Evolutionary conservation across 2,888 invertebrate species (phyloP), one percentile per base, ranked within the genome.

Genomic region (Orthosia gothica): DNA sequence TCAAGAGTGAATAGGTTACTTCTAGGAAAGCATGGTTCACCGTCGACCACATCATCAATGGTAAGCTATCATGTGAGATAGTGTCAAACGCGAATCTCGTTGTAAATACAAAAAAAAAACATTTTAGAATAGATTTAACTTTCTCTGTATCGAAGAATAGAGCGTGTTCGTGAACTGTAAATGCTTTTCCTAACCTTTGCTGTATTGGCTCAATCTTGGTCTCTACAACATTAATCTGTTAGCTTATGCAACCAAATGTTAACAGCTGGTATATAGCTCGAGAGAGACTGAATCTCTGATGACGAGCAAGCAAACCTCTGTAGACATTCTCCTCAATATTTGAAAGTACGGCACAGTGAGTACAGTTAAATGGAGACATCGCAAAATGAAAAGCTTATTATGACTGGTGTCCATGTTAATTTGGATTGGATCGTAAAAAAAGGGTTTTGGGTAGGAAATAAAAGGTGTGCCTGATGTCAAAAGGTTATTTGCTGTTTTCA

Each of bases 321-420:
- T 2, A n/a, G 11, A 68, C n/a, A 57, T 12, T 15, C 18, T 11
- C 18, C 16, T 15, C 18, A 57, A 23, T 55, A 3, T 47, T 55
- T 20, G 3, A 55, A 3, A 13, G 2, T 45, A 5, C 32, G 26
- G 11, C 23, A 16, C n/a, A 45, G 20, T 9, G 3, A 47, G 12
- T 12, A 18, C 20, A 1, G 47, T 55, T 2, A 47, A 57, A 47
- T 32, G 40, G 40, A 54, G 5, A 20, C 47, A 13, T 49, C 18
- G 32, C 18, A 16, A 32, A 18, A 9, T 20, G 9, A n/a, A 68
- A 61, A 61, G 13, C 55, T 47, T 49, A n/a, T 40, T 69, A 32
- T 49, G 26, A 20, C n/a, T 40, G 70, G 40, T 20, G 15, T 55
- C 54, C 47, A 55, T 32, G 7, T 40, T 40, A 70, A 69, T 49